Evolutionary conservation across 2,888 invertebrate species (phyloP), one percentile per base, ranked within the genome.

Genomic region (Yponomeuta plumbellus): DNA sequence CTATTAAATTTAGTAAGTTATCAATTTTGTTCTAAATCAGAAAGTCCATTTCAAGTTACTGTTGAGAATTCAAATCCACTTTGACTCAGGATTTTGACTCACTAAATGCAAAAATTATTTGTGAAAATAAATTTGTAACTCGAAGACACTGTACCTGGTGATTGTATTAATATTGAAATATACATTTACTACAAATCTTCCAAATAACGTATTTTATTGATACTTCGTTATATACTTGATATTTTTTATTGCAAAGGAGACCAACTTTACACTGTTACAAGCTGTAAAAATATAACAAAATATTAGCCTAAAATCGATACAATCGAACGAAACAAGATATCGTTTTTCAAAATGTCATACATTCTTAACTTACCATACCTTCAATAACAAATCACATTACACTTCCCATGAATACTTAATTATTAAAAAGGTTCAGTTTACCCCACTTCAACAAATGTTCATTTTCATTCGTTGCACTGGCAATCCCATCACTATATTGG

Each of bases 131-230:
- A 61, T 80, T 83, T 86, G 80, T 84, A 83, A 87, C 87, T 88
- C 84, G 56, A 66, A 80, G 84, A 85, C 87, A 81, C 85, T 88
- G 90, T 90, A 90, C 90, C 90, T 90, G 90, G 86, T 87, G 86
- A 88, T 88, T 86, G 87, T 88, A 88, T 86, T 86, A 78, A 87
- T 86, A 88, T 84, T 83, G 80, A 86, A 90, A 90, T 90, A 89
- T 89, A 89, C 86, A 87, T 90, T 90, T 90, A 89, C 90, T 88
- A 89, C 88, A 87, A 90, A 90, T 88, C 88, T 89, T 87, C 63
- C 63, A 66, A 63, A 56, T 63, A 34, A 58, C 58, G 40, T 52
- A 63, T 20, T 65, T 65, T 65, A 65, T 21, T 65, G 26, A 58
- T 21, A n/a, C 21, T 8, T 11, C 22, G 1, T 21, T 40, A 21